Conservation (phyloP, 2,888 invertebrate genomes). For the Eledone cirrhosa region DNA sequence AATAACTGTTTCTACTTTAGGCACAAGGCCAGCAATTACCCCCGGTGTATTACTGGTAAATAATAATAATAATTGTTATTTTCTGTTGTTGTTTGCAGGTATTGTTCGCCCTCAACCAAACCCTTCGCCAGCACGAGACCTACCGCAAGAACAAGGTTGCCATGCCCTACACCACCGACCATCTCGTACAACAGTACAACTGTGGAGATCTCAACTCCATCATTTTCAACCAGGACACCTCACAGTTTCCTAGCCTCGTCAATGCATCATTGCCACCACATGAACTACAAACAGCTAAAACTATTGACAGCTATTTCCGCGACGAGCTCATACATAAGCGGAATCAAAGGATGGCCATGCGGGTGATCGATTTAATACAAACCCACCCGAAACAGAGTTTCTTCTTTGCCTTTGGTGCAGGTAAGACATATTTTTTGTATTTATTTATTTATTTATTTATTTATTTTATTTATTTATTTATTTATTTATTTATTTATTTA, state of each 20-base stretch:
- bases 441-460: background rate
- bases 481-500: background rate
- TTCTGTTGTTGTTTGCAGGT: slow-evolving; percentile 57
- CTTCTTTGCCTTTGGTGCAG: slow-evolving; percentile 72
- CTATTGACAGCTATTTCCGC: slow-evolving; percentile 69
- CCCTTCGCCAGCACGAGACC: slow-evolving; percentile 66
- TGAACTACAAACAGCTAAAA: slow-evolving; percentile 54
- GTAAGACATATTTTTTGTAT: slow-evolving; percentile 49
- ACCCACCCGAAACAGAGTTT: slow-evolving; percentile 67
- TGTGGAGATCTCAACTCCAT: slow-evolving; percentile 68
- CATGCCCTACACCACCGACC: slow-evolving; percentile 63
- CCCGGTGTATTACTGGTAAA: too few species aligned
- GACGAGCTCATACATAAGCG: slow-evolving; percentile 70
- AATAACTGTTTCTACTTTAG: too few species aligned
- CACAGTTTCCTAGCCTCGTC: slow-evolving; percentile 61
- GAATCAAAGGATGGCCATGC: slow-evolving; percentile 69
- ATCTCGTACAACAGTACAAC: slow-evolving; percentile 68
- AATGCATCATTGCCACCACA: slow-evolving; percentile 61
- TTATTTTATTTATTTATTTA: background rate
- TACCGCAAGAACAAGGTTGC: slow-evolving; percentile 52
- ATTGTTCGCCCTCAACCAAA: slow-evolving; percentile 68
- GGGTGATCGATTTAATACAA: slow-evolving; percentile 67
- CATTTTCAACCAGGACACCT: slow-evolving; percentile 65
- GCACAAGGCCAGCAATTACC: too few species aligned
- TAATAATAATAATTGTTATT: too few species aligned